These are phyloP conservation scores for Oryctes rhinoceros DNA, from an alignment of 1,140 invertebrate species.

Conservation along the genomic window DNA sequence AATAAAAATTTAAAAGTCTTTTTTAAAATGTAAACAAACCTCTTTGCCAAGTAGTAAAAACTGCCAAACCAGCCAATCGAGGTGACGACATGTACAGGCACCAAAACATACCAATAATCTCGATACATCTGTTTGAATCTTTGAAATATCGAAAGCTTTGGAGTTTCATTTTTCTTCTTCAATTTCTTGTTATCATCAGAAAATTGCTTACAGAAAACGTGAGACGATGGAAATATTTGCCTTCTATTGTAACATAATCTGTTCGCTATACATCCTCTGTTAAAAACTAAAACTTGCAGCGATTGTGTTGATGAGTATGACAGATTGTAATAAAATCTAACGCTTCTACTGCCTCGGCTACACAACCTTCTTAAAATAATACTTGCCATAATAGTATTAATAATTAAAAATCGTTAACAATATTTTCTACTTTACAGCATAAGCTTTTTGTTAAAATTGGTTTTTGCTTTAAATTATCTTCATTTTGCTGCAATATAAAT, in stretches of 20 bases:
- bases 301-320: neutral
- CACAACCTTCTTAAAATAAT: constrained; percentile 36
- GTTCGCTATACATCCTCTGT: neutral
- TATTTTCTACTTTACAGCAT: neutral
- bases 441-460: neutral
- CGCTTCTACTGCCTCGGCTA: neutral
- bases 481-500: constrained; percentile 28
- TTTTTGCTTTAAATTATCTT: neutral
- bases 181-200: constrained; percentile 1
- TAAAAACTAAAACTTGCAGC: neutral
- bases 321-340: constrained; percentile 15
- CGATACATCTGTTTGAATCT: constrained; percentile 91
- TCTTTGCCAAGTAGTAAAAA: constrained; percentile 88
- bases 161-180: constrained; percentile 27
- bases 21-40: constrained; percentile 66
- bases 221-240: neutral
- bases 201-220: constrained; percentile 2
- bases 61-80: constrained; percentile 84
- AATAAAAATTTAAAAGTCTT: neutral
- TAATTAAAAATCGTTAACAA: constrained; percentile 11
- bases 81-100: constrained; percentile 89
- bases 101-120: constrained; percentile 93
- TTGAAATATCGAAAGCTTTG: constrained; percentile 75
- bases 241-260: neutral
- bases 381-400: constrained; percentile 30